Base-by-base conservation (phyloP, 2,797 vertebrate genomes). In the Masticophis lateralis region DNA sequence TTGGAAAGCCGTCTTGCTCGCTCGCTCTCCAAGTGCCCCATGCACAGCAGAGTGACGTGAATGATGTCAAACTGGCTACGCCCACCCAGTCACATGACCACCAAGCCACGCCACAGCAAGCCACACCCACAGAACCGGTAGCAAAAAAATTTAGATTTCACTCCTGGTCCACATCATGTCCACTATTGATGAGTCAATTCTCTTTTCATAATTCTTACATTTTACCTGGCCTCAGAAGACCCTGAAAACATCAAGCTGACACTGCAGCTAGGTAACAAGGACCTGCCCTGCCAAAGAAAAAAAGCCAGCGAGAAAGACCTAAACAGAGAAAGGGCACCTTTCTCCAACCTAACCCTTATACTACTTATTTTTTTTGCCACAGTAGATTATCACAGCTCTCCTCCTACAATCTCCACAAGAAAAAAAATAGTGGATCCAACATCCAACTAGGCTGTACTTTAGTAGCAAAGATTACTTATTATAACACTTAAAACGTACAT, bases 331-430 rank as follows among this genome's bases (percentile, higher is more conserved):
- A 20, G 88, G 60, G 69, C 27, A 57, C 12, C 5, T 74, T 83
- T 57, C 69, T 56, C 20, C 32, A 91, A 47, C 5, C 0, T 14
- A 25, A 47, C 9, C 43, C 56, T 27, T 43, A 9, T 1, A 86
- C 11, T 87, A 53, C n/a, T 74, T 14, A 16, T 56, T 61, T 27
- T 89, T 88, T 79, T 56, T 0, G 5, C 14, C 1, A 51, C 0
- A 10, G 1, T 9, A 0, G 4, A 59, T 66, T 37, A 53, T 55
- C 66, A 32, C 66, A 74, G 87, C 28, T 55, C 51, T n/a, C 25
- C 3, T 13, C 37, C 2, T 16, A 0, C 2, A 89, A 1, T 32
- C 14, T 1, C 0, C 1, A 0, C 20, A 2, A 27, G 37, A 63
- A 27, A 18, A 14, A 25, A 2, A 1, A 7, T 0, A 51, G 60